Base-by-base conservation (phyloP, 2,113 vertebrate genomes). In the Ellobius talpinus region DNA sequence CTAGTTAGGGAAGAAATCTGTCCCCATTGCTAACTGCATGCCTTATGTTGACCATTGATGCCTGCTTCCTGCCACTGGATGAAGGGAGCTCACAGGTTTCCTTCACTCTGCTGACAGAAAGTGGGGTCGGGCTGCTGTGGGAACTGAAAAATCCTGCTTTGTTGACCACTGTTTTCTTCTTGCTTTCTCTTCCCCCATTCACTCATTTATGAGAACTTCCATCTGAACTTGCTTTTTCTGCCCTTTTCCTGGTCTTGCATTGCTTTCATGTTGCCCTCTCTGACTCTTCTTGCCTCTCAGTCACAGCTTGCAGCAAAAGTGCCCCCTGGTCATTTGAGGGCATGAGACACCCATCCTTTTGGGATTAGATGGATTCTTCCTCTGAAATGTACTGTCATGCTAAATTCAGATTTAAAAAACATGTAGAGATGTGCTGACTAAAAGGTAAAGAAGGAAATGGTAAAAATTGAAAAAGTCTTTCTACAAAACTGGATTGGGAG, bases 381-480 rank as follows among this genome's bases (percentile, higher is more conserved):
- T 24, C n/a, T 84, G 17, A 76, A 95, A 29, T 93, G 17, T 77
- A 11, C 58, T 76, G 72, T 55, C 36, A 24, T 66, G 52, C 79
- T 90, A 92, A 72, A 92, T 65, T 52, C 17, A 96, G 73, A 97
- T 29, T 79, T 52, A 82, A 92, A 78, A 78, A 89, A 88, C 77
- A 78, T 77, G 33, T 17, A 72, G n/a, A 92, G 77, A 96, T 76
- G 29, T 76, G 87, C 74, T 72, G 45, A 89, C 63, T 78, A 66
- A 55, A 89, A 36, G 24, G 55, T 77, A 93, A 92, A 23, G 17
- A 93, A 52, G 72, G 47, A 92, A 58, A 91, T 91, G 55, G 55
- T 95, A 72, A 96, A 95, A 91, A 47, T 42, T 93, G 47, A 93
- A 94, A 97, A 58, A 58, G 21, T 73, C 16, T 79, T 94, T 82